These are phyloP conservation scores for Cephus spinipes DNA, from an alignment of 2,888 invertebrate genomes.

Conservation along the genomic window DNA sequence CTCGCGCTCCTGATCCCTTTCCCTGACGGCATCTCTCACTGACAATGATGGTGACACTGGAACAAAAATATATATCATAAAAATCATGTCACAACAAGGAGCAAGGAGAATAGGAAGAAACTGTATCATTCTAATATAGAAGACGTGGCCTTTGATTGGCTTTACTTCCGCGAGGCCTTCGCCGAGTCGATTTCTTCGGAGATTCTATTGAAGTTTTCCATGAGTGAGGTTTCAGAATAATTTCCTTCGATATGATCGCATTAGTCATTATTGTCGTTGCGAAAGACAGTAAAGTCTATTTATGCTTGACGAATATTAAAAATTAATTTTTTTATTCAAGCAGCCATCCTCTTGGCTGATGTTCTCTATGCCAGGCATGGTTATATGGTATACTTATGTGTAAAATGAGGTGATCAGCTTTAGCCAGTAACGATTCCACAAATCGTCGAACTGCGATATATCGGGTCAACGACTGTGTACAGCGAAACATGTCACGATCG, in stretches of 20 bases:
- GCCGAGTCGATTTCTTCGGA: not conserved
- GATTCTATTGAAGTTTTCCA: not conserved
- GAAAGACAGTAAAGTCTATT: not conserved
- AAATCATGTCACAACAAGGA: not conserved
- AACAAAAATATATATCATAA: slow-evolving; percentile 27
- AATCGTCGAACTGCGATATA: slow-evolving; percentile 14
- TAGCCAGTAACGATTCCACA: slow-evolving; percentile 1
- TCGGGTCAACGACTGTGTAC: slow-evolving; percentile 3
- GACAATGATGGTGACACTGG: slow-evolving; percentile 58
- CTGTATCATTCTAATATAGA: not conserved
- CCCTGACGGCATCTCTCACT: slow-evolving; percentile 53
- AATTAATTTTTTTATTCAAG: not conserved
- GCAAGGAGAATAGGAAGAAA: not conserved
- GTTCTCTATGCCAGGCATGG: not conserved
- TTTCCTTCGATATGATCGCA: not conserved
- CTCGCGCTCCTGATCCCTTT: slow-evolving; percentile 47
- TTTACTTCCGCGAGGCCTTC: not conserved
- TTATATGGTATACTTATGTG: no score
- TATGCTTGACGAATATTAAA: not conserved
- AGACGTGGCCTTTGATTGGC: not conserved
- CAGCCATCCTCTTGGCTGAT: not conserved
- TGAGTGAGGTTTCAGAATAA: not conserved
- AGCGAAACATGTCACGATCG: slow-evolving; percentile 26
- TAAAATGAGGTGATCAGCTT: not conserved
- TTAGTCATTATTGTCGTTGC: not conserved